These are phyloP conservation scores for Timema cristinae DNA, from an alignment of 2,888 invertebrate species.

Conservation along the genomic window DNA sequence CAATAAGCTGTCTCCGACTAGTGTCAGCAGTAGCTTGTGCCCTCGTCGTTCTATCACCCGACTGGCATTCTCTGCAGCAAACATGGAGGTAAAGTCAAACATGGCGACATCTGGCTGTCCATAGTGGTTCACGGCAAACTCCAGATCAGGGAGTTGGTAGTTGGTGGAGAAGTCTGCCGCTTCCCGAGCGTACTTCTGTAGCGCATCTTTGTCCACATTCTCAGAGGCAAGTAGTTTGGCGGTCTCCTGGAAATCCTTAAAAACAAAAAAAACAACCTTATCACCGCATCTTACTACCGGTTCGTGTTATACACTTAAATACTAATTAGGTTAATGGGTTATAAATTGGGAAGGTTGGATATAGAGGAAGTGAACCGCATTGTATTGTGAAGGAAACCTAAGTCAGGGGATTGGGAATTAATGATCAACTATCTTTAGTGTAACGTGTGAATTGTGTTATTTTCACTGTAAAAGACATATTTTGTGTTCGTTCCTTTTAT, in stretches of 20 bases:
- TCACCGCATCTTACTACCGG: too few relatives aligned
- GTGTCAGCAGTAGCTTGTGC: slow-evolving; percentile 75
- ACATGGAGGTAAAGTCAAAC: slow-evolving; percentile 99
- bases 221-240: slow-evolving; percentile 77
- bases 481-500: too few relatives aligned
- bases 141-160: slow-evolving; percentile 77
- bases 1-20: slow-evolving; percentile 94
- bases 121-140: slow-evolving; percentile 97
- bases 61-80: slow-evolving; percentile 93
- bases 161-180: slow-evolving; percentile 93
- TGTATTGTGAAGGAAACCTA: background rate
- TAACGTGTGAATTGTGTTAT: background rate
- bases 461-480: too few relatives aligned
- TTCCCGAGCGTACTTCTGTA: slow-evolving; percentile 88
- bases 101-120: slow-evolving; percentile 96
- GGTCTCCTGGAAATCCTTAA: slow-evolving; percentile 85
- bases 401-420: background rate
- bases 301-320: too few relatives aligned
- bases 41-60: slow-evolving; percentile 73
- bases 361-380: too few relatives aligned
- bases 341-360: too few relatives aligned
- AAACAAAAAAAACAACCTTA: slow-evolving; percentile 10
- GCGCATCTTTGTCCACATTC: slow-evolving; percentile 85
- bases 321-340: too few relatives aligned
- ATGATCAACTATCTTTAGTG: background rate